phyloP scores from a whole-genome alignment of 2,888 invertebrate species.

The Acanthosepion pharaonis region DNA sequence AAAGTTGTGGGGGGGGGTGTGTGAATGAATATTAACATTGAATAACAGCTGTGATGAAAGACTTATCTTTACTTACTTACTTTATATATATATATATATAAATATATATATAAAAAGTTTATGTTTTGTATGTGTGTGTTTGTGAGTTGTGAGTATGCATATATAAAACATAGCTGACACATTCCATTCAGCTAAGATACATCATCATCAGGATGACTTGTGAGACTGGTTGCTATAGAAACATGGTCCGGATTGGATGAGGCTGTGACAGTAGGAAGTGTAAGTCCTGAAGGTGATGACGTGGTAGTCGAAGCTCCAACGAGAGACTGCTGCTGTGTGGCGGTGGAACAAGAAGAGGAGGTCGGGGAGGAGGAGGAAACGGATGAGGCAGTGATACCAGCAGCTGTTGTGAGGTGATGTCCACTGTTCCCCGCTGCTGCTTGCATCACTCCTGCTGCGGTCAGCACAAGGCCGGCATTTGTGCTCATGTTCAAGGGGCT shows the following conservation, averaged over 20 bases:
- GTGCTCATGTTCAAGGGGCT: conserved; percentile 45
- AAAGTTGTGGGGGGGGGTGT: no score
- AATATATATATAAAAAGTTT: not conserved
- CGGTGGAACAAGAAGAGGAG: not conserved
- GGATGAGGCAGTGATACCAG: not conserved
- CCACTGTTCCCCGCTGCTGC: not conserved
- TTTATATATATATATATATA: not conserved
- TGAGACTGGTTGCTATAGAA: conserved; percentile 44
- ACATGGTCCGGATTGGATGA: conserved; percentile 43
- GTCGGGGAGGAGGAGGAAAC: conserved; percentile 46
- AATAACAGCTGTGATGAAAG: no score
- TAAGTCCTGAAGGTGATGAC: conserved; percentile 34
- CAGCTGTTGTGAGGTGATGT: not conserved
- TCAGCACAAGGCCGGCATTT: not conserved
- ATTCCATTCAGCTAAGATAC: conserved; percentile 10
- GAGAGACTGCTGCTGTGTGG: not conserved
- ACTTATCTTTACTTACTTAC: no score
- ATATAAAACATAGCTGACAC: not conserved
- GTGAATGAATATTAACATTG: no score
- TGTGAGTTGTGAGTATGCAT: not conserved
- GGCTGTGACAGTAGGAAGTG: conserved; percentile 34
- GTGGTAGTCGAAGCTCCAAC: not conserved
- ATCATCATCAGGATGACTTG: conserved; percentile 14
- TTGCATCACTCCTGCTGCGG: not conserved
- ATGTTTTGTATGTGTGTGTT: not conserved